A percentile compares a stretch with the other conserved stretches of the same genome.
Evolutionary conservation across 2,113 vertebrate genomes (phyloP).

Genomic region (Alosa alosa): DNA sequence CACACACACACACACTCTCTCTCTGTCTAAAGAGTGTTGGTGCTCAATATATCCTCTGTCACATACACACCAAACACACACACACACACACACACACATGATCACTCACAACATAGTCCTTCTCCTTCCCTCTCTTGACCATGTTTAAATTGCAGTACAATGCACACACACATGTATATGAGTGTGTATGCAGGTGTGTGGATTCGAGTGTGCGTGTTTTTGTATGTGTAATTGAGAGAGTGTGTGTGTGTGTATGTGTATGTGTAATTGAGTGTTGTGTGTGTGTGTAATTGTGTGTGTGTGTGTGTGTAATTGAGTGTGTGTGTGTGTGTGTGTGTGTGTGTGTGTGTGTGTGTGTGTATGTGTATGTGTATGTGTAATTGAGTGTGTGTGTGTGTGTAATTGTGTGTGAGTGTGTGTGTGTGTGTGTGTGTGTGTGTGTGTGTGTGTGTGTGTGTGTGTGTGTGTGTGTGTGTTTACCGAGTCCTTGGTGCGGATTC

Average conservation of each 20-base stretch:
- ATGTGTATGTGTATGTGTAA: neutral
- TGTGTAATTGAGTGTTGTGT: no score
- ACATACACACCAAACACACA: neutral
- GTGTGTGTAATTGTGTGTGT: no score
- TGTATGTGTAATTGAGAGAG: neutral
- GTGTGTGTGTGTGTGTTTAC: conserved; percentile 33
- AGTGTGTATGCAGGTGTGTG: neutral
- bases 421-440: neutral
- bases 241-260: neutral
- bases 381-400: neutral
- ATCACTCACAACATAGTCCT: neutral
- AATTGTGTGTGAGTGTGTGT: no score
- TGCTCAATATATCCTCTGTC: neutral
- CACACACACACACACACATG: conserved; percentile 1
- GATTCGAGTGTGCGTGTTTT: neutral
- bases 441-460: neutral
- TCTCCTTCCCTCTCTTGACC: no score
- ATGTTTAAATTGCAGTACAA: neutral
- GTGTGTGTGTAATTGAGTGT: neutral
- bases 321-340: neutral
- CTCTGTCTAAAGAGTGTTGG: neutral
- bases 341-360: neutral
- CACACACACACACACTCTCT: neutral
- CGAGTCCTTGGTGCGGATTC: conserved; percentile 50
- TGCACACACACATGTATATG: neutral